Percentiles rank a stretch among this genome's conserved stretches.
phyloP scores from a whole-genome alignment of 2,113 vertebrate species.

The Phainopepla nitens region DNA sequence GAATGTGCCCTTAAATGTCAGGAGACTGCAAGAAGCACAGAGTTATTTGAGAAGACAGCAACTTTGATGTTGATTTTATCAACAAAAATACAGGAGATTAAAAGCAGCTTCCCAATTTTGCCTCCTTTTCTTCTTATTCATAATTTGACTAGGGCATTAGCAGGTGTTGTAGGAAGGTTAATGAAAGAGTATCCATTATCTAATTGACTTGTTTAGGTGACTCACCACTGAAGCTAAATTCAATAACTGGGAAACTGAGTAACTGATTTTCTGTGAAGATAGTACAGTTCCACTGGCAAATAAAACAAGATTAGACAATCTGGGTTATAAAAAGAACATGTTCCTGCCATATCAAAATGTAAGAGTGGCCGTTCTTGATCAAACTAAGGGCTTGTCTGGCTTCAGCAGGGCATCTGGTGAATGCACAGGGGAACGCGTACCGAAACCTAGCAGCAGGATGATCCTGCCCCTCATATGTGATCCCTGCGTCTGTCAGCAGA shows the following conservation, averaged over 20 bases:
- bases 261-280: not conserved
- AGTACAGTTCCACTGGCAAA: not conserved
- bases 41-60: constrained; percentile 52
- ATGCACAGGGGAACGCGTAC: not conserved
- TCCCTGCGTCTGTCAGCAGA: not conserved
- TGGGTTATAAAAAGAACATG: not conserved
- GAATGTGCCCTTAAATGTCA: constrained; percentile 62
- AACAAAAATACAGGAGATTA: constrained; percentile 28
- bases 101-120: not conserved
- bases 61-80: constrained; percentile 47
- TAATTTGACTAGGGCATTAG: not conserved
- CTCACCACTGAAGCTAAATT: not conserved
- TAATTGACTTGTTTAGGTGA: not conserved
- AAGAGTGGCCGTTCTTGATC: not conserved
- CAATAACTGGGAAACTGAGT: not conserved
- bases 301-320: not conserved
- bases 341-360: not conserved
- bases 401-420: not conserved
- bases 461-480: not conserved
- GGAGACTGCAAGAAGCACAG: constrained; percentile 25
- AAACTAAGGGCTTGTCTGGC: not conserved
- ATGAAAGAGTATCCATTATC: not conserved
- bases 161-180: not conserved
- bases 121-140: not conserved
- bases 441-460: not conserved